Conservation (phyloP, 1,140 invertebrate genomes). For the Cotesia glomerata region DNA sequence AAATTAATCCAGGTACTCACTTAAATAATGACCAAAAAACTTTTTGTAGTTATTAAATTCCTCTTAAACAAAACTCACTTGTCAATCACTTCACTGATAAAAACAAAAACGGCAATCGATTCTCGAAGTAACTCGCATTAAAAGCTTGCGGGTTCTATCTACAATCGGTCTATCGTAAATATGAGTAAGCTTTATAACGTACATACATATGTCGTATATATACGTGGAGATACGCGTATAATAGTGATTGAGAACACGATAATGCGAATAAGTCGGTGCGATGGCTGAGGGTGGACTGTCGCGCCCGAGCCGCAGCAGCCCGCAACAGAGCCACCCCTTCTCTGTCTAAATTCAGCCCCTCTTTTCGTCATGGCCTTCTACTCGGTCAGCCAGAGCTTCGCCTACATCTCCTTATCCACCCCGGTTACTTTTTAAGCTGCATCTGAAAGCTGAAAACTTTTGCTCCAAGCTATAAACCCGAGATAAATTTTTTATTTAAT, state of each 20-base stretch:
- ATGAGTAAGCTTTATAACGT: too few relatives aligned
- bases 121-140: too few relatives aligned
- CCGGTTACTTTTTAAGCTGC: slow-evolving; percentile 33
- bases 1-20: too few relatives aligned
- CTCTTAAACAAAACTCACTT: too few relatives aligned
- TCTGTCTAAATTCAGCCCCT: slow-evolving; percentile 23
- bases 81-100: too few relatives aligned
- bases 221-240: not conserved
- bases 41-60: too few relatives aligned
- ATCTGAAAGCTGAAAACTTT: slow-evolving; percentile 9
- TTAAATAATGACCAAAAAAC: too few relatives aligned
- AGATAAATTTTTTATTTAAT: not conserved
- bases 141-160: too few relatives aligned
- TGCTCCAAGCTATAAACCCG: not conserved
- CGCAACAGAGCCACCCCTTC: slow-evolving; percentile 56
- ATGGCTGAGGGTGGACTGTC: slow-evolving; percentile 61
- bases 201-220: too few relatives aligned
- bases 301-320: slow-evolving; percentile 63
- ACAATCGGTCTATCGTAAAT: too few relatives aligned
- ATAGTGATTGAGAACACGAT: not conserved
- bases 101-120: too few relatives aligned
- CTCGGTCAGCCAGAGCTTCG: slow-evolving; percentile 41
- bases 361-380: slow-evolving; percentile 8
- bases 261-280: slow-evolving; percentile 50
- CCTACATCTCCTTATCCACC: slow-evolving; percentile 50